A percentile compares a stretch with the other conserved stretches of the same genome.
Evolutionary conservation across 2,888 invertebrate species (phyloP).

Genomic region (Saturnia japonica): DNA sequence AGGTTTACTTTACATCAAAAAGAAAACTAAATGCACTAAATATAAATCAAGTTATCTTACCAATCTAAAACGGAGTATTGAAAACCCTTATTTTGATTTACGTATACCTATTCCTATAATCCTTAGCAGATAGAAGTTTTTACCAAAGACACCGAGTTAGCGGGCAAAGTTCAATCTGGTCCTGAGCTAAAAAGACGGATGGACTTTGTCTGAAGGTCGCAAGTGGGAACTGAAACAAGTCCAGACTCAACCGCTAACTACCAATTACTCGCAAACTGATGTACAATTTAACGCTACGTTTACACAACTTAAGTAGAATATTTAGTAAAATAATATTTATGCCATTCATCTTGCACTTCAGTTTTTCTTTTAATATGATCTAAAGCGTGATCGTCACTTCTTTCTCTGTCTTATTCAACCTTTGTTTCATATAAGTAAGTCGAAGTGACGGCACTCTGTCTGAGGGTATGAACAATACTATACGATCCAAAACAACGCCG

Average conservation of each 20-base stretch:
- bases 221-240: slow-evolving; percentile 17
- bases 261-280: slow-evolving; percentile 18
- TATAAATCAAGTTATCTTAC: not conserved
- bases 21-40: not conserved
- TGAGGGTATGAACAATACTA: too few species aligned
- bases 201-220: slow-evolving; percentile 16
- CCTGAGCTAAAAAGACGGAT: not conserved
- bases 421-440: too few species aligned
- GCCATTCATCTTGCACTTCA: too few species aligned
- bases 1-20: too few species aligned
- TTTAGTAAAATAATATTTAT: not conserved
- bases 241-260: slow-evolving; percentile 15
- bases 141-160: not conserved
- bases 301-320: not conserved
- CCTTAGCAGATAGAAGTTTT: not conserved
- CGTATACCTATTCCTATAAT: not conserved
- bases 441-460: too few species aligned
- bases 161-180: slow-evolving; percentile 9
- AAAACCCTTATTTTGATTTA: not conserved
- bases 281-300: not conserved
- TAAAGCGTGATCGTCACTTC: not conserved
- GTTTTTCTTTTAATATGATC: not conserved
- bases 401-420: too few species aligned
- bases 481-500: too few species aligned
- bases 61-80: not conserved